These are phyloP conservation scores for Auanema freiburgensis DNA, from an alignment of 2,888 invertebrate species.

Conservation along the genomic window DNA sequence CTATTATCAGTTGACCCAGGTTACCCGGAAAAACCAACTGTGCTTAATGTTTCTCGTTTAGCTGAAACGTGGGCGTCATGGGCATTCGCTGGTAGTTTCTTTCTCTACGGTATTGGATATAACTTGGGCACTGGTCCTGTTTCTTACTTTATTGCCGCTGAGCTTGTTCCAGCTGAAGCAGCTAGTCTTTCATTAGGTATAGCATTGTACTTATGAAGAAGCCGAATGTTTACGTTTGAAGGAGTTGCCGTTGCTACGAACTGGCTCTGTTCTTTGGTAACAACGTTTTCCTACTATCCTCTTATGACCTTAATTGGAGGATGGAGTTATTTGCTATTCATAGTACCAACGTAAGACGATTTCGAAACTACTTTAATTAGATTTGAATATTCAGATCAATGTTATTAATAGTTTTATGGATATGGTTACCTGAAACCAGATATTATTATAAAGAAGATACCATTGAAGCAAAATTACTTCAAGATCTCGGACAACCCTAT, in stretches of 20 bases:
- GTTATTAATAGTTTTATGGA: conserved; percentile 41
- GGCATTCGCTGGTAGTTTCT: conserved; percentile 50
- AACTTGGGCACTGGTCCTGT: conserved; percentile 59
- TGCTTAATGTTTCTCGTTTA: conserved; percentile 19
- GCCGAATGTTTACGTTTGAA: background rate
- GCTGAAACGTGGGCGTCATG: conserved; percentile 49
- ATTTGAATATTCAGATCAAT: conserved; percentile 30
- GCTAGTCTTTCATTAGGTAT: conserved; percentile 32
- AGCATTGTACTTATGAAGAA: too few relatives aligned
- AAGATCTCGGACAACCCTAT: conserved; percentile 37
- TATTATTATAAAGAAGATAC: conserved; percentile 41
- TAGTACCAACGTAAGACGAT: conserved; percentile 44
- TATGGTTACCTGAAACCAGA: conserved; percentile 48
- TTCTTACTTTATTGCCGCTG: conserved; percentile 55
- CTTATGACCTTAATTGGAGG: conserved; percentile 50
- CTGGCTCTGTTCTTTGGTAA: conserved; percentile 51
- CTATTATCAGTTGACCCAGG: conserved; percentile 36
- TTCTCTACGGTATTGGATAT: conserved; percentile 57
- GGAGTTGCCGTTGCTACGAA: conserved; percentile 54
- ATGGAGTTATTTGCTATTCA: conserved; percentile 57
- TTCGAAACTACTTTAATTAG: background rate
- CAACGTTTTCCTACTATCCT: conserved; percentile 55
- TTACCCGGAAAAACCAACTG: conserved; percentile 4
- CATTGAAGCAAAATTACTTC: conserved; percentile 28
- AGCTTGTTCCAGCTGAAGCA: conserved; percentile 49